Conservation (phyloP, 2,888 invertebrate genomes). For the Trichogramma dendrolimi region DNA sequence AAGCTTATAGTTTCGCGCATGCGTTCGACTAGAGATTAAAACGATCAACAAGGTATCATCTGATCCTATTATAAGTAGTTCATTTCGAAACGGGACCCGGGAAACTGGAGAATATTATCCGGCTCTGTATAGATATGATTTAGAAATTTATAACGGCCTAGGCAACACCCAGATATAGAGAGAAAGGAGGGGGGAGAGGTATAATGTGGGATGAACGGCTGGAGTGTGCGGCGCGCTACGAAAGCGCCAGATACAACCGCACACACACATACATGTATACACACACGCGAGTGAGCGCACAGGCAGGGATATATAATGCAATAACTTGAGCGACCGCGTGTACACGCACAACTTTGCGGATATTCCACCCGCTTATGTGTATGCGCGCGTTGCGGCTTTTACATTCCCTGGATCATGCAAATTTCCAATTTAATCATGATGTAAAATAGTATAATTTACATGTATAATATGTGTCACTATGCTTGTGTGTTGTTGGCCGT, state of each 20-base stretch:
- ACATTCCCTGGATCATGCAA: conserved; percentile 15
- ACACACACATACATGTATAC: no score
- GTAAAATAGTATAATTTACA: no score
- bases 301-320: conserved; percentile 16
- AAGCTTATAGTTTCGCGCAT: neutral
- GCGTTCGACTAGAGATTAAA: neutral
- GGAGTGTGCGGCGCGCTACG: no score
- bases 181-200: neutral
- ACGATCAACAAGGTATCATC: conserved; percentile 5
- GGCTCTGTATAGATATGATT: neutral
- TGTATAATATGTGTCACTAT: no score
- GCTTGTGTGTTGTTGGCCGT: no score
- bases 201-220: conserved; percentile 14
- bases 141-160: no score
- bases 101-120: neutral
- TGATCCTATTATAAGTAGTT: conserved; percentile 9
- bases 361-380: conserved; percentile 6
- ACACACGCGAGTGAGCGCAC: no score
- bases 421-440: neutral
- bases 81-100: no score
- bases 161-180: neutral
- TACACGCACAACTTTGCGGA: neutral
- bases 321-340: conserved; percentile 20
- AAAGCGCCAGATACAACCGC: no score
- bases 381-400: neutral